These are phyloP conservation scores for Vanessa atalanta DNA, from an alignment of 1,140 invertebrate species.

Conservation along the genomic window DNA sequence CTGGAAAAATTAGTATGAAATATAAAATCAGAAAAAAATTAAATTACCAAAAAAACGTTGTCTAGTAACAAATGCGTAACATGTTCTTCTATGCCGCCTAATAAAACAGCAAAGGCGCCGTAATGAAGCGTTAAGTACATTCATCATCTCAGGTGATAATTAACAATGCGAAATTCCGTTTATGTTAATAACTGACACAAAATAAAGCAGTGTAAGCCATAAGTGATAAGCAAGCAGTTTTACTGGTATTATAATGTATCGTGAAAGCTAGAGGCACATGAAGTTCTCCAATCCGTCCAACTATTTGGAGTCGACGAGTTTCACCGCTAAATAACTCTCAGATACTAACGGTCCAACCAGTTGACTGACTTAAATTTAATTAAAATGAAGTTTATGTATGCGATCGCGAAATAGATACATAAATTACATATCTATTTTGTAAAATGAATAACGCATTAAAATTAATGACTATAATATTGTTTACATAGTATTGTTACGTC, in stretches of 20 bases:
- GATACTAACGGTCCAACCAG: slow-evolving; percentile 18
- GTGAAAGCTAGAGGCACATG: slow-evolving; percentile 56
- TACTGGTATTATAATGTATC: slow-evolving; percentile 39
- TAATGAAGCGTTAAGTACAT: slow-evolving; percentile 71
- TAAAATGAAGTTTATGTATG: background rate
- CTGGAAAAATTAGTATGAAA: slow-evolving; percentile 78
- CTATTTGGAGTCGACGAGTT: slow-evolving; percentile 43
- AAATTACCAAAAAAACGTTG: slow-evolving; percentile 49
- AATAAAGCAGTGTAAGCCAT: slow-evolving; percentile 57
- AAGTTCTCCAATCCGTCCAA: slow-evolving; percentile 61
- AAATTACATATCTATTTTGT: no score
- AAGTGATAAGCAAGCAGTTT: slow-evolving; percentile 61
- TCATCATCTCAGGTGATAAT: slow-evolving; percentile 63
- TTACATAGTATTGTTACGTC: no score
- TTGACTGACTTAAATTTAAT: background rate
- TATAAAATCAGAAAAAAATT: slow-evolving; percentile 27
- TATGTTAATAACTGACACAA: slow-evolving; percentile 54
- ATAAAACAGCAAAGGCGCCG: slow-evolving; percentile 61
- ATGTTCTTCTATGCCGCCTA: slow-evolving; percentile 47
- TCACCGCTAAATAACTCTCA: slow-evolving; percentile 19
- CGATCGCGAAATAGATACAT: no score
- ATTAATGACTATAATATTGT: background rate
- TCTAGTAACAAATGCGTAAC: slow-evolving; percentile 51
- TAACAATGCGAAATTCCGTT: slow-evolving; percentile 57
- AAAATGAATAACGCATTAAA: background rate